These are phyloP conservation scores for Cyanoramphus novaezelandiae DNA, from an alignment of 2,113 vertebrate genomes.

Conservation along the genomic window DNA sequence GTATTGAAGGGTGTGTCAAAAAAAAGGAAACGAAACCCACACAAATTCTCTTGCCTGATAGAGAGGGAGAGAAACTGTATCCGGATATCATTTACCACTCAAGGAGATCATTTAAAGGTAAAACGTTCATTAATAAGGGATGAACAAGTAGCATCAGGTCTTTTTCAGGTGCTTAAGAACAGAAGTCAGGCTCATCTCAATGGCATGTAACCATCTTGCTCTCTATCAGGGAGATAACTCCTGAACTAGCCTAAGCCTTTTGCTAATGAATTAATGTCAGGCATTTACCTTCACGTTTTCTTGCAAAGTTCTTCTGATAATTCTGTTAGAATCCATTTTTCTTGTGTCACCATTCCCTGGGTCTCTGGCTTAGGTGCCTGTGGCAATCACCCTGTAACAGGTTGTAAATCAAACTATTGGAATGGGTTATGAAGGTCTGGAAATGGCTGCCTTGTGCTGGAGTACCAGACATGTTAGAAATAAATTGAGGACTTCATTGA, in stretches of 20 bases:
- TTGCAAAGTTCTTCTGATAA: neutral
- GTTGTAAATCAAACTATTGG: conserved; percentile 40
- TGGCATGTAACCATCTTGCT: neutral
- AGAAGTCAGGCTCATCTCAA: neutral
- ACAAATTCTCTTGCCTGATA: neutral
- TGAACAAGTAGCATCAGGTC: neutral
- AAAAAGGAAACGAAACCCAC: neutral
- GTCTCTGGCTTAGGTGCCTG: neutral
- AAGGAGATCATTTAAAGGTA: neutral
- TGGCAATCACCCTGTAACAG: neutral
- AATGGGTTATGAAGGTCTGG: neutral
- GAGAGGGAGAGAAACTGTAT: neutral
- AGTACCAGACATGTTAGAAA: neutral
- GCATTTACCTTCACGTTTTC: neutral
- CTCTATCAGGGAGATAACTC: neutral
- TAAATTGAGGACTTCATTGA: conserved; percentile 18
- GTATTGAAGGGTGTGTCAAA: neutral
- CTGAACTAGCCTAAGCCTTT: neutral
- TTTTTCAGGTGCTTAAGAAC: neutral
- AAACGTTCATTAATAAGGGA: neutral
- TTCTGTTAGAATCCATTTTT: neutral
- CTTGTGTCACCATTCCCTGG: neutral
- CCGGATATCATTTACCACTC: neutral
- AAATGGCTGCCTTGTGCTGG: neutral
- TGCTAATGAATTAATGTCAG: neutral